Evolutionary conservation across 2,797 vertebrate genomes (phyloP).

Genomic region (Rhinella marina): DNA sequence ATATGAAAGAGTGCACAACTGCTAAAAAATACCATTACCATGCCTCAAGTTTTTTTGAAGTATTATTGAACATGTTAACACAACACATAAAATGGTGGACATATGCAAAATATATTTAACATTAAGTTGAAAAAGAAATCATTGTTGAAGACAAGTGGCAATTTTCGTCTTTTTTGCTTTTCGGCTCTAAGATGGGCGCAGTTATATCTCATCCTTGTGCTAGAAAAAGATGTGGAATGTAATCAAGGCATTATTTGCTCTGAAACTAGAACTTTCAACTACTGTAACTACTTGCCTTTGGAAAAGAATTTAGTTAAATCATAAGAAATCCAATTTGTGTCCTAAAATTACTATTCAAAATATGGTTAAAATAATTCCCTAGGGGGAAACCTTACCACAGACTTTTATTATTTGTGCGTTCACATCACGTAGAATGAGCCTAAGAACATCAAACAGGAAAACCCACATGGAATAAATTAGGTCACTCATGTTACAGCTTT

Average conservation of each 20-base stretch:
- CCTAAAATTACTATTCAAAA: constrained; percentile 70
- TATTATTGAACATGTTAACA: not conserved
- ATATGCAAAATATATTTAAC: not conserved
- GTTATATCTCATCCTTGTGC: constrained; percentile 26
- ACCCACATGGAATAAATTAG: constrained; percentile 86
- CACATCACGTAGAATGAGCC: constrained; percentile 69
- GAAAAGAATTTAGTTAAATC: constrained; percentile 64
- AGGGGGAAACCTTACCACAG: constrained; percentile 69
- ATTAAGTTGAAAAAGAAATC: not conserved
- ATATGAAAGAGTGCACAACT: not conserved
- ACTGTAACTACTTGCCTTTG: constrained; percentile 64
- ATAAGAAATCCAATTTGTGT: constrained; percentile 66
- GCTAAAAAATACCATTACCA: not conserved
- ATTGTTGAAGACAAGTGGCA: not conserved
- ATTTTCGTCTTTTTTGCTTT: not conserved
- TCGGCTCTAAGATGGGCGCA: constrained; percentile 28
- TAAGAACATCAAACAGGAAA: constrained; percentile 80
- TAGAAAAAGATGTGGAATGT: constrained; percentile 36
- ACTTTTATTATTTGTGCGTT: constrained; percentile 68
- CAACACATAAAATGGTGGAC: not conserved
- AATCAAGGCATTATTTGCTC: constrained; percentile 46
- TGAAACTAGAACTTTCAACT: constrained; percentile 51
- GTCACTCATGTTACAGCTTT: constrained; percentile 82
- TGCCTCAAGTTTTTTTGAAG: not conserved
- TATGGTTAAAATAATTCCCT: constrained; percentile 71